Conservation (phyloP, 2,113 vertebrate species). For the Nycticebus coucang region DNA sequence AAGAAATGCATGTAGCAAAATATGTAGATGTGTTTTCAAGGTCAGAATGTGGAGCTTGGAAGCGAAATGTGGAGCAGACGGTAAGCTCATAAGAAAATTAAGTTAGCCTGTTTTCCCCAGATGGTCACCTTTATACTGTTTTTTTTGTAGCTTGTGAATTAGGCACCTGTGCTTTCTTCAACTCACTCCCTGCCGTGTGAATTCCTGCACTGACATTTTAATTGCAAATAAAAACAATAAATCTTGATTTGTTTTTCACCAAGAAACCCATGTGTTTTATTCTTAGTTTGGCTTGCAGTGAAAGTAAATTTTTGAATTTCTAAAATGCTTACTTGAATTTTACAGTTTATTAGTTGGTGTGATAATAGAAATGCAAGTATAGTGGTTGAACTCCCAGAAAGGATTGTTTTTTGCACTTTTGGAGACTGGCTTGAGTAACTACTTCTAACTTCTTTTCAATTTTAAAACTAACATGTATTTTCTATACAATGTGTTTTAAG, state of each 20-base stretch:
- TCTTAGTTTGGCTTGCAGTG: conserved; percentile 53
- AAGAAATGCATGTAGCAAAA: conserved; percentile 15
- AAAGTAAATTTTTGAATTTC: conserved; percentile 6
- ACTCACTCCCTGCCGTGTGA: conserved; percentile 31
- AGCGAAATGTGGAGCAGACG: conserved; percentile 75
- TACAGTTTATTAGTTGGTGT: not conserved
- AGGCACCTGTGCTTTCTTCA: conserved; percentile 75
- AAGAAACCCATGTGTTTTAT: not conserved
- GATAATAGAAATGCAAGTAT: not conserved
- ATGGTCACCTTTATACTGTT: conserved; percentile 75
- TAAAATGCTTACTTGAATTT: conserved; percentile 21
- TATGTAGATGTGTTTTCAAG: conserved; percentile 68
- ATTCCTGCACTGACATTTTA: conserved; percentile 71
- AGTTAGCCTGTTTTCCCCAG: conserved; percentile 77
- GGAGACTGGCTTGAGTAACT: not conserved
- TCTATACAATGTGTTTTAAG: not conserved
- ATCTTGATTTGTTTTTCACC: not conserved
- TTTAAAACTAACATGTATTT: conserved; percentile 1
- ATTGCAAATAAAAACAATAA: conserved; percentile 69
- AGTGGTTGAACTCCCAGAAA: not conserved
- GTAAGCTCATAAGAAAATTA: conserved; percentile 75
- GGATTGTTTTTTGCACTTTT: not conserved
- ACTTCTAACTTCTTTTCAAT: not conserved
- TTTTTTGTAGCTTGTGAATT: conserved; percentile 65
- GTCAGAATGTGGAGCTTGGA: conserved; percentile 74